Evolutionary conservation across 1,140 invertebrate species (phyloP), one percentile per base, ranked within the genome.

Genomic region (Pissodes strobi): DNA sequence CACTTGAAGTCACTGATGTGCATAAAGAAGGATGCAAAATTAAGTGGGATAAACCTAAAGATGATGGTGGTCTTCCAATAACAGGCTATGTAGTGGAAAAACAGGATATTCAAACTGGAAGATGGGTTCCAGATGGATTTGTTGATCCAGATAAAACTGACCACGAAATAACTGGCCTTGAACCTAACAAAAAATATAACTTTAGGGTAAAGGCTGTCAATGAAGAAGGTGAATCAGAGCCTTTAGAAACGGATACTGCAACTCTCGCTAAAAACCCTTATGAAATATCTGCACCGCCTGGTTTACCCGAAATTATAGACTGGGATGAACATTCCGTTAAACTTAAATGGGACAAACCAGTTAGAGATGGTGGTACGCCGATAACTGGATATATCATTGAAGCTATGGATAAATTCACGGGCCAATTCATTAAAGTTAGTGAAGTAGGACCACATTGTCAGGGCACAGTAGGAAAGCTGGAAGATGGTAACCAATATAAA

Each of bases 251-350:
- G 2, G 94, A 97, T 52, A 93, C 94, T 74, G 86, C 93, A 19
- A 97, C 96, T 56, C 89, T 97, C 69, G 97, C 97, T 46, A 99
- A 99, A 80, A 98, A 99, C 92, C 97, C 97, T 69, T 99, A 91
- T 78, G 94, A 97, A 80, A 91, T 94, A 74, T 94, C 95, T 57
- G 87, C 88, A 53, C 94, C 96, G 79, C 95, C 95, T 9, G 93
- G 93, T n/a, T 84, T 90, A 64, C 95, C 95, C 9, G 89, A 93
- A 58, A 84, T 92, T n/a, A 88, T 88, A 10, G 93, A 98, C 78
- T 98, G 93, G 93, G 94, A 97, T 78, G 95, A 94, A 74, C 94
- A 97, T 79, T 96, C 95, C 74, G 92, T 95, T 9, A 93, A 97
- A 72, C 80, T 97, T 22, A 86, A 88, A 69, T 97, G 94, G 94